phyloP scores from a whole-genome alignment of 2,113 vertebrate species.

The Muntiacus muntjak region DNA sequence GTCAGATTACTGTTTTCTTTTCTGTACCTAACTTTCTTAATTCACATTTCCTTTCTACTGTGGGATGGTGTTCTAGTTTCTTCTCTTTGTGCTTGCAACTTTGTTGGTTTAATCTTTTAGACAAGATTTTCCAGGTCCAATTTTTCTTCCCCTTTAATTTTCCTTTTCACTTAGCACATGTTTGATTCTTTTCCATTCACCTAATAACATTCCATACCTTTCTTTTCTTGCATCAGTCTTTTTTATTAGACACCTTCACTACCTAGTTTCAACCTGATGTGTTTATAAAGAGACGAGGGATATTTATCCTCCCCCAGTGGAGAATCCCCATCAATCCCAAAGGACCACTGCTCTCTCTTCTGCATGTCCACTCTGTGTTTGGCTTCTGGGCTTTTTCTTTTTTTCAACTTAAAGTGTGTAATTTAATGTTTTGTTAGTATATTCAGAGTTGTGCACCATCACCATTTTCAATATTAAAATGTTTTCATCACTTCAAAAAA shows the following conservation, averaged over 20 bases:
- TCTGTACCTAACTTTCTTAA: background rate
- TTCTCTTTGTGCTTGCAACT: background rate
- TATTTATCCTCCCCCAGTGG: accelerated
- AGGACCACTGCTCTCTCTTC: background rate
- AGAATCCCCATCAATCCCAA: accelerated
- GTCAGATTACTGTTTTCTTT: background rate
- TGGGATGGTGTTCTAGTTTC: background rate
- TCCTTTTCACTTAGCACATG: background rate
- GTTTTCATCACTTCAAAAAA: background rate
- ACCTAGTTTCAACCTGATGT: background rate
- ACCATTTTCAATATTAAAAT: background rate
- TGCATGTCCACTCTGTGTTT: background rate
- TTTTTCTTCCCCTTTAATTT: background rate
- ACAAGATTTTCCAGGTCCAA: background rate
- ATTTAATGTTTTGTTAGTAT: background rate
- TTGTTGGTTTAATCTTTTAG: background rate
- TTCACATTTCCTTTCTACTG: background rate
- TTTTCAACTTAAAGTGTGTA: background rate
- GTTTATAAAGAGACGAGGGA: background rate
- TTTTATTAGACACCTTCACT: background rate
- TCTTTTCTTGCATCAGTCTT: background rate
- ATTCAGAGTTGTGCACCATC: background rate
- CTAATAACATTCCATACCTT: background rate
- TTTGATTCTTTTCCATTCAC: background rate
- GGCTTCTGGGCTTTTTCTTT: background rate